A percentile compares a stretch with the other conserved stretches of the same genome.
Conservation (phyloP, 2,888 invertebrate species). For the Oscheius onirici region DNA sequence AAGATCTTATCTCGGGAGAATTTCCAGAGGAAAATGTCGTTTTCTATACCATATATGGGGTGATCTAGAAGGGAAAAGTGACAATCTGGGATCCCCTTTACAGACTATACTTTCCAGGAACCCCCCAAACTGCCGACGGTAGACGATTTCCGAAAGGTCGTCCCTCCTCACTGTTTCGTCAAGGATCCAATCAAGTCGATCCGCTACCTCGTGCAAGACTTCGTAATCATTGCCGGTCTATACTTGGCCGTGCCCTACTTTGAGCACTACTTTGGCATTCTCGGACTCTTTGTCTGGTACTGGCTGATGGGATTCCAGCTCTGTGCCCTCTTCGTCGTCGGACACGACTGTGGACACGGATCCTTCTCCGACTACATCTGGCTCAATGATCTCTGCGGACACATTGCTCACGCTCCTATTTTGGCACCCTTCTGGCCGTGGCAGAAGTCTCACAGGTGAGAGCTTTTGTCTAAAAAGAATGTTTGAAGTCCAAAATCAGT, state of each 20-base stretch:
- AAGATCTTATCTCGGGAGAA: not conserved
- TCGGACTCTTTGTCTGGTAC: conserved; percentile 63
- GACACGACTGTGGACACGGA: conserved; percentile 65
- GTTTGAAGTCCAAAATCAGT: no score
- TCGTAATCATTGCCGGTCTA: conserved; percentile 53
- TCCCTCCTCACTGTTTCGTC: conserved; percentile 68
- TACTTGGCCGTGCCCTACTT: conserved; percentile 60
- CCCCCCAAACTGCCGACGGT: conserved; percentile 59
- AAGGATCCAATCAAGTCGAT: conserved; percentile 61
- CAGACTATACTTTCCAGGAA: no score
- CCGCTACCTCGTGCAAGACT: conserved; percentile 62
- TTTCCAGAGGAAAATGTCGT: not conserved
- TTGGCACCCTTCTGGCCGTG: conserved; percentile 66
- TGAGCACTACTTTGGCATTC: conserved; percentile 59
- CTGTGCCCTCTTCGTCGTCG: conserved; percentile 59
- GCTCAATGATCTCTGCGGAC: conserved; percentile 64
- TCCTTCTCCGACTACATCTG: conserved; percentile 61
- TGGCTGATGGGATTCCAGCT: conserved; percentile 63
- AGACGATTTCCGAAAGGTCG: conserved; percentile 62
- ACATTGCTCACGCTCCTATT: conserved; percentile 63
- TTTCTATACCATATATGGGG: not conserved
- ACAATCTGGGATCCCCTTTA: no score
- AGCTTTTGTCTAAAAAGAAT: conserved; percentile 41
- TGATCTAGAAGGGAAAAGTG: no score
- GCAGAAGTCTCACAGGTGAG: conserved; percentile 64